Conservation (phyloP, 2,113 vertebrate genomes). For the Girardinichthys multiradiatus region DNA sequence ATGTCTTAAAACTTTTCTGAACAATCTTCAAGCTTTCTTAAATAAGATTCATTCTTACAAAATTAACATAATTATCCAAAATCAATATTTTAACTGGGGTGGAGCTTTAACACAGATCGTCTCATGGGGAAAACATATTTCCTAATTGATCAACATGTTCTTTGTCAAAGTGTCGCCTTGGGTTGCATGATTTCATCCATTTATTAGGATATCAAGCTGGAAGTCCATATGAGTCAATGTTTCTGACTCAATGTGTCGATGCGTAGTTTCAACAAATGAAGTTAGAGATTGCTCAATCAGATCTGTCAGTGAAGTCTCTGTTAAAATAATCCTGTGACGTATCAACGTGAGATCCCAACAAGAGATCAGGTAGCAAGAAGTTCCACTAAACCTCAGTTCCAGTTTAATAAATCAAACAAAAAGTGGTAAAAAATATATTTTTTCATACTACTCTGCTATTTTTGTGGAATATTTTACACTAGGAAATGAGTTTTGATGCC, state of each 20-base stretch:
- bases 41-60: no score
- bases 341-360: background rate
- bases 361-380: background rate
- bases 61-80: no score
- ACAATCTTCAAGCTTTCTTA: no score
- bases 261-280: background rate
- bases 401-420: no score
- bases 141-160: background rate
- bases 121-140: no score
- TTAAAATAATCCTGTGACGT: background rate
- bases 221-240: background rate
- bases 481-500: no score
- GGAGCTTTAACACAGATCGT: no score
- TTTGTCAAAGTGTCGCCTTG: background rate
- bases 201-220: background rate
- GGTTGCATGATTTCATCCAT: background rate
- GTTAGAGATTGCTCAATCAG: background rate
- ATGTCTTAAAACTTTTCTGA: no score
- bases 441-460: no score
- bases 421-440: no score
- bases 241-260: background rate
- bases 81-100: no score
- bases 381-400: background rate
- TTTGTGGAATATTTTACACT: no score
- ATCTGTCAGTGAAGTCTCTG: background rate